These are phyloP conservation scores for Periophthalmus modestus DNA, from an alignment of 2,113 vertebrate genomes.

Conservation along the genomic window DNA sequence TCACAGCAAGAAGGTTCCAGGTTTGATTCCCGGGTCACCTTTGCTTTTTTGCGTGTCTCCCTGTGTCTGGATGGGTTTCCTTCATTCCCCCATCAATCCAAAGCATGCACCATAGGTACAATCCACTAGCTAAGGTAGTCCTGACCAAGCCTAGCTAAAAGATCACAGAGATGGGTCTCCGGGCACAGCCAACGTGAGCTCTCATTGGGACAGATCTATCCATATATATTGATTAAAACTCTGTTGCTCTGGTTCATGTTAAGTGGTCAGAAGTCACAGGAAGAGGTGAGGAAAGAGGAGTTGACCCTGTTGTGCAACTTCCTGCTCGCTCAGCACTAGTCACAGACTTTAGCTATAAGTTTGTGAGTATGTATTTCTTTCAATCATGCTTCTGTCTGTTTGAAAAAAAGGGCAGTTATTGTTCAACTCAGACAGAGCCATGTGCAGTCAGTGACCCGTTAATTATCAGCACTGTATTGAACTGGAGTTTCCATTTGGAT, in stretches of 20 bases:
- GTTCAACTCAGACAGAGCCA: constrained; percentile 31
- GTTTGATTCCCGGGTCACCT: no score
- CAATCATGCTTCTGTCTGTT: not conserved
- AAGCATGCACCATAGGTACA: no score
- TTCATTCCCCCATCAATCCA: no score
- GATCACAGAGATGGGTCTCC: no score
- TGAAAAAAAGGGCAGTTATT: not conserved
- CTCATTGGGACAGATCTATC: not conserved
- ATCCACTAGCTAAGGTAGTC: no score
- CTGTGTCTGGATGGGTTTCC: no score
- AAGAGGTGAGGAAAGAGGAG: constrained; percentile 49
- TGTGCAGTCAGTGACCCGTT: constrained; percentile 61
- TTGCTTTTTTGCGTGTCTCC: no score
- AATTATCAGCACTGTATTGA: constrained; percentile 53
- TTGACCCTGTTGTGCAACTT: constrained; percentile 59
- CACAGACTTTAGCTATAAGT: constrained; percentile 12
- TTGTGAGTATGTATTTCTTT: constrained; percentile 2
- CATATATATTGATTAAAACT: constrained; percentile 2
- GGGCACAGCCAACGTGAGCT: not conserved
- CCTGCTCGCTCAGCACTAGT: constrained; percentile 60
- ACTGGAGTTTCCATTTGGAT: constrained; percentile 54
- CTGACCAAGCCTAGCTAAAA: no score
- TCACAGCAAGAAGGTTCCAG: no score
- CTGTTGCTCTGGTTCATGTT: constrained; percentile 19
- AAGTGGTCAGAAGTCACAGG: constrained; percentile 49